Conservation (phyloP, 2,888 invertebrate genomes). For the Lagria hirta region DNA sequence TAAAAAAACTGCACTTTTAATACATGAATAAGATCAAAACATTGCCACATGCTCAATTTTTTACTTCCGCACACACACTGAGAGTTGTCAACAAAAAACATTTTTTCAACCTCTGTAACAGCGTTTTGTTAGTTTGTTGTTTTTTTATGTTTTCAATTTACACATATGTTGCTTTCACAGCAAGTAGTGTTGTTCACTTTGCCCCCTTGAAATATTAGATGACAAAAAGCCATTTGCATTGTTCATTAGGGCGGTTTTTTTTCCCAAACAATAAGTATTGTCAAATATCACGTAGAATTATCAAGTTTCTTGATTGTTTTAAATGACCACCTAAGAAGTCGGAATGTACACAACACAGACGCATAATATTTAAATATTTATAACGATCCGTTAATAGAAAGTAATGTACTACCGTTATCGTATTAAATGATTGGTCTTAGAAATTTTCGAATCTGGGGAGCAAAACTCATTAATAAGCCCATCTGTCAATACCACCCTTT, state of each 20-base stretch:
- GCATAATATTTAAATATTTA: too few relatives aligned
- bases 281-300: constrained; percentile 14
- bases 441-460: constrained; percentile 11
- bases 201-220: constrained; percentile 13
- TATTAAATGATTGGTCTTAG: constrained; percentile 7
- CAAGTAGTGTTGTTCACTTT: not conserved
- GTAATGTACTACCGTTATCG: constrained; percentile 4
- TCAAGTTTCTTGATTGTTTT: constrained; percentile 17
- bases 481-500: constrained; percentile 17
- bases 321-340: constrained; percentile 19
- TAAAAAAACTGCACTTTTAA: constrained; percentile 34
- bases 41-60: constrained; percentile 31
- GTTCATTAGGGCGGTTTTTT: constrained; percentile 9
- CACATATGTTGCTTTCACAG: constrained; percentile 20
- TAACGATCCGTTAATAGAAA: constrained; percentile 17
- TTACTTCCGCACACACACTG: constrained; percentile 38
- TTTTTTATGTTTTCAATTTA: constrained; percentile 15
- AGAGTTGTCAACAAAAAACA: constrained; percentile 35
- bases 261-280: constrained; percentile 16
- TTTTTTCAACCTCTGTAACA: constrained; percentile 13
- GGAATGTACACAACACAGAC: constrained; percentile 5
- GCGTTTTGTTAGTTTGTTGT: constrained; percentile 18
- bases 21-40: constrained; percentile 22
- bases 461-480: not conserved
- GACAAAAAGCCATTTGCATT: constrained; percentile 15